phyloP scores from a whole-genome alignment of 2,797 vertebrate species.

The Falco peregrinus region DNA sequence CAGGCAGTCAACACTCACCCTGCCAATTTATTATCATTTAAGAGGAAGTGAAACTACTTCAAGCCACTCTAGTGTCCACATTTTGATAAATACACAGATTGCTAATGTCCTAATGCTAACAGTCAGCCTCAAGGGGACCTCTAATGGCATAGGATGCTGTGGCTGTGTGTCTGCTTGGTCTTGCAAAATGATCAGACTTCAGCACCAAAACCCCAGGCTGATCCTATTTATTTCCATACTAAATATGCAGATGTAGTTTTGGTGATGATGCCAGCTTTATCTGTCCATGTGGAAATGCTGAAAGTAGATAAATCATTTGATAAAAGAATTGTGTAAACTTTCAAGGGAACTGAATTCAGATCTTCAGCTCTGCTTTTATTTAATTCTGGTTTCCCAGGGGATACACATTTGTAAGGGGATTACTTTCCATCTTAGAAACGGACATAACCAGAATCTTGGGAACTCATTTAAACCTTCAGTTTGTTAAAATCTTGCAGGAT shows the following conservation, averaged over 20 bases:
- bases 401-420: neutral
- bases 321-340: neutral
- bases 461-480: neutral
- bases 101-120: constrained; percentile 2
- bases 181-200: neutral
- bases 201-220: neutral
- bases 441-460: neutral
- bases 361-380: neutral
- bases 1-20: constrained; percentile 27
- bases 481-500: constrained; percentile 15
- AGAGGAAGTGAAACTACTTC: constrained; percentile 64
- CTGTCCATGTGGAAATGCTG: neutral
- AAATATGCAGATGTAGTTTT: neutral
- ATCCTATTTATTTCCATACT: neutral
- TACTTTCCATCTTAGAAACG: neutral
- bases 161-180: neutral
- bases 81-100: constrained; percentile 60
- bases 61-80: constrained; percentile 43
- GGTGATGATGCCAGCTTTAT: neutral
- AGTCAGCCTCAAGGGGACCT: constrained; percentile 3
- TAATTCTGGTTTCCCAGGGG: neutral
- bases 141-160: neutral
- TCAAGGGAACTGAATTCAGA: neutral
- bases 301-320: neutral
- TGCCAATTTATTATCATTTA: constrained; percentile 62